Evolutionary conservation across 2,113 vertebrate species (phyloP), one percentile per base, ranked within the genome.

Genomic region (Paedocypris sp.): DNA sequence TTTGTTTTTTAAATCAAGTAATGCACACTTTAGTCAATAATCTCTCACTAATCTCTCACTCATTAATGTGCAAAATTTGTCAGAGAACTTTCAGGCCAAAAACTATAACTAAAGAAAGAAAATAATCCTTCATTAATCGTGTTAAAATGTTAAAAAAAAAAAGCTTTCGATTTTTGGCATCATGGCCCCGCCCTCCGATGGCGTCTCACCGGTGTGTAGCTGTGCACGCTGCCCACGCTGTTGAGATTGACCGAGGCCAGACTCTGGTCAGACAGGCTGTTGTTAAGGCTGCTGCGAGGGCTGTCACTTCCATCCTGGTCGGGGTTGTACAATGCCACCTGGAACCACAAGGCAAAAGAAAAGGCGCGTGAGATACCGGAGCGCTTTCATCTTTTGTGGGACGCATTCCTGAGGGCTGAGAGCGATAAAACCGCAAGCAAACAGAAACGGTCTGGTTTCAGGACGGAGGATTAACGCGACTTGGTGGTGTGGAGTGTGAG

Each of bases 241-340:
- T 92, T 93, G 79, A 91, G 86, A 82, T 90, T 92, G 78, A 93
- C 88, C 15, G 91, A 93, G 9, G 91, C 89, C 79, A 92, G 85
- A 79, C 91, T 93, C 85, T 92, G 89, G 79, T 93, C 91, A 70
- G 91, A 93, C 77, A 93, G 85, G 83, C 90, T 92, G 85, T 93
- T 93, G 87, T 93, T 93, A 90, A 92, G 90, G 90, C 91, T 93
- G 85, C 91, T 93, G 71, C 91, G 85, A 59, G 91, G 91, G 72
- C 91, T 93, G 78, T 93, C 91, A 65, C 90, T 93, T 58, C 90
- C 90, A 71, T 93, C 90, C 82, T 93, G 90, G 76, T 91, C 90
- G 62, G 89, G 83, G 81, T 91, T 92, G 77, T 90, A 92, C 75
- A 92, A 83, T 49, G 91, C 84, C 88, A 93, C 89, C 91, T 91